Conservation (phyloP, 2,797 vertebrate genomes). For the Cirrhinus mrigala region DNA sequence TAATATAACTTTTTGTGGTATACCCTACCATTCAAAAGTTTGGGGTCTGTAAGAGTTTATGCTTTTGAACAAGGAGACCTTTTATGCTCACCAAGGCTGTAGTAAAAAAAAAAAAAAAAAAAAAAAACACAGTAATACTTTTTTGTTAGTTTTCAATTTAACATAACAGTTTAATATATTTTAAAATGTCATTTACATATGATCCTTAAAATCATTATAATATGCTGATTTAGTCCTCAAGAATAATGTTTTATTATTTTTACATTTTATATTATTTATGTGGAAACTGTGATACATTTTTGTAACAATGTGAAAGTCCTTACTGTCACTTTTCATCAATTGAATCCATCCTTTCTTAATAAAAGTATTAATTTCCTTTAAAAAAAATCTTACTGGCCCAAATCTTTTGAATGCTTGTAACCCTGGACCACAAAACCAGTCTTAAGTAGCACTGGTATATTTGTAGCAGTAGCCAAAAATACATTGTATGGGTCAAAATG, state of each 20-base stretch:
- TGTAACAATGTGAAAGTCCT: not conserved
- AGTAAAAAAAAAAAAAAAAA: not conserved
- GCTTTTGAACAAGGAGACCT: not conserved
- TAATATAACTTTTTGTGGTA: not conserved
- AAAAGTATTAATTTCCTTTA: not conserved
- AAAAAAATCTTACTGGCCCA: not conserved
- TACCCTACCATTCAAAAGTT: not conserved
- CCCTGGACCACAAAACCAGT: too few species aligned
- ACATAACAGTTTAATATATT: not conserved
- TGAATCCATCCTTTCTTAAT: not conserved
- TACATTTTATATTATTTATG: not conserved
- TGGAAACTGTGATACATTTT: not conserved
- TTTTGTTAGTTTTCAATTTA: not conserved
- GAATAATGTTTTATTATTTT: not conserved
- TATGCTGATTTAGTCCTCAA: not conserved
- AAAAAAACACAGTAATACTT: not conserved
- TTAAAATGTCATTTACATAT: not conserved
- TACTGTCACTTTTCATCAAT: not conserved
- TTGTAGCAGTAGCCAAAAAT: too few species aligned
- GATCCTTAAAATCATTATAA: not conserved
- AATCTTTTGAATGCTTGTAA: not conserved
- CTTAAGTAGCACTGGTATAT: too few species aligned
- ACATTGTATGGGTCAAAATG: too few species aligned
- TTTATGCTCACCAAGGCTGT: not conserved
- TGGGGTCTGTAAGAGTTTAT: not conserved